phyloP scores from a whole-genome alignment of 2,113 vertebrate genomes.

The Microcebus murinus region DNA sequence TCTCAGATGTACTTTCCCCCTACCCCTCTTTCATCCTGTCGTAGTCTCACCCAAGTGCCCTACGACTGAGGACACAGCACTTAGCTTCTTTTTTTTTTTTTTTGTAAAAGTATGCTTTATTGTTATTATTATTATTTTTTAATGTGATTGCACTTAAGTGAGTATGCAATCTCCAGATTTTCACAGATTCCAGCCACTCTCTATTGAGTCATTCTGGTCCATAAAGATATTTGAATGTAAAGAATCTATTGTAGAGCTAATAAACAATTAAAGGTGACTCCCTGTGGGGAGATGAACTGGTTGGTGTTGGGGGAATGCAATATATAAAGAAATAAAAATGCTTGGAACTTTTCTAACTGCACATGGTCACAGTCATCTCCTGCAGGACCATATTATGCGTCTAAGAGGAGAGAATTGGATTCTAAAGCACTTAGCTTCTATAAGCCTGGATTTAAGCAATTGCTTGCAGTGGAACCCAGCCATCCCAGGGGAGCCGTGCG shows the following conservation, averaged over 20 bases:
- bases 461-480: slow-evolving; percentile 70
- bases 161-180: background rate
- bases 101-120: background rate
- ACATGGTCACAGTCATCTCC: background rate
- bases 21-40: background rate
- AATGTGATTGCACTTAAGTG: background rate
- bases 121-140: background rate
- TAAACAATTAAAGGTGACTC: background rate
- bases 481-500: slow-evolving; percentile 67
- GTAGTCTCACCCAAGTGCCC: background rate
- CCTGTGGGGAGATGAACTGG: background rate
- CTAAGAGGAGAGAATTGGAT: background rate
- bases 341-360: background rate
- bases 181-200: background rate
- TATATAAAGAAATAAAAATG: background rate
- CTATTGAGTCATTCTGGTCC: background rate
- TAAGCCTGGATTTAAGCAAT: slow-evolving; percentile 83
- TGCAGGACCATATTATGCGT: background rate
- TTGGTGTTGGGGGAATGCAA: background rate
- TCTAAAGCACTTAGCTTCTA: slow-evolving; percentile 36
- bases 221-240: background rate
- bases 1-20: background rate
- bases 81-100: slow-evolving; percentile 28
- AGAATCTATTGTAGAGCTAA: background rate
- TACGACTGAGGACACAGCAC: slow-evolving; percentile 6